phyloP scores from a whole-genome alignment of 1,140 invertebrate species.

The Oedothorax gibbosus region DNA sequence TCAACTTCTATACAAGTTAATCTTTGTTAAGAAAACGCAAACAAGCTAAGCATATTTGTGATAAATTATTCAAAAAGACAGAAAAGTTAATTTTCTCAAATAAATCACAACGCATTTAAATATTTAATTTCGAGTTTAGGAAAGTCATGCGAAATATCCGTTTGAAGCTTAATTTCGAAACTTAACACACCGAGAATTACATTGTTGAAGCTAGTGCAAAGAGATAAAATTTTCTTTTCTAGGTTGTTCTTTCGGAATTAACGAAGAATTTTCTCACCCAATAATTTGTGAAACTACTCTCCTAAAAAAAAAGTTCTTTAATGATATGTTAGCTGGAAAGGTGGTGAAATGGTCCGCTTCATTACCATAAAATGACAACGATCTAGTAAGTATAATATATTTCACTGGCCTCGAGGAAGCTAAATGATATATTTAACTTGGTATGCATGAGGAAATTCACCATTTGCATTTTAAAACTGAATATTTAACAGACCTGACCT shows the following conservation, averaged over 20 bases:
- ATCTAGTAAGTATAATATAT: too few relatives aligned
- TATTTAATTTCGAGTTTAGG: conserved; percentile 16
- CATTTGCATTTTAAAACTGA: too few relatives aligned
- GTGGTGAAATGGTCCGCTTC: too few relatives aligned
- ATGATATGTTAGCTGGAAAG: too few relatives aligned
- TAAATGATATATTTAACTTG: too few relatives aligned
- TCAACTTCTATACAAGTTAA: not conserved
- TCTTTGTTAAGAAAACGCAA: conserved; percentile 32
- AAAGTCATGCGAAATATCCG: conserved; percentile 4
- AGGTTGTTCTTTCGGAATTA: not conserved
- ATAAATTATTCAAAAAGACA: conserved; percentile 38
- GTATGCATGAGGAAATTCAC: too few relatives aligned
- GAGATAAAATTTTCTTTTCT: not conserved
- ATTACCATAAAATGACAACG: too few relatives aligned
- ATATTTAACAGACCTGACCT: too few relatives aligned
- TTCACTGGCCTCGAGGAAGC: too few relatives aligned
- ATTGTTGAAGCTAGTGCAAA: not conserved
- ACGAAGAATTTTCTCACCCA: too few relatives aligned
- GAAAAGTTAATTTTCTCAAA: conserved; percentile 26
- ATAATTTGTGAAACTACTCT: too few relatives aligned
- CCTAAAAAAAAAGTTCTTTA: too few relatives aligned
- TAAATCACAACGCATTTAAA: conserved; percentile 40
- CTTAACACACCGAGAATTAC: not conserved
- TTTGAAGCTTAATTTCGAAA: conserved; percentile 11
- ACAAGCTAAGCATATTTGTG: not conserved